A percentile compares a stretch with the other conserved stretches of the same genome.
These are phyloP conservation scores for Blera fallax DNA, from an alignment of 2,888 invertebrate species.

Conservation along the genomic window DNA sequence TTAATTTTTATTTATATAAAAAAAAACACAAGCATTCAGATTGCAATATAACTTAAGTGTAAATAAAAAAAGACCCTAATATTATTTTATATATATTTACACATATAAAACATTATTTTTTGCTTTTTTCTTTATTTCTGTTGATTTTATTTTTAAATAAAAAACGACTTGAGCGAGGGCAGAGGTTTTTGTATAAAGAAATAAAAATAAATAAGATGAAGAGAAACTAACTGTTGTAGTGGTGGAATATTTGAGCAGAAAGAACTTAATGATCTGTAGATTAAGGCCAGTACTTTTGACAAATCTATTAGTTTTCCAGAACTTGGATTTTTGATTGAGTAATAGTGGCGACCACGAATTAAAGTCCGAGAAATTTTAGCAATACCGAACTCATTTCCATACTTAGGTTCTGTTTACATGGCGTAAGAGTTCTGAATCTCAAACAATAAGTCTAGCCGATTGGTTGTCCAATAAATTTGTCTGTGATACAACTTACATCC, in stretches of 20 bases:
- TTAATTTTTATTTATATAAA: not conserved
- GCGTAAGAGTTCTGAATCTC: too few species aligned
- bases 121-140: constrained; percentile 65
- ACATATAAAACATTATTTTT: constrained; percentile 48
- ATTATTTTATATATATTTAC: constrained; percentile 64
- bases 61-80: constrained; percentile 38
- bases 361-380: not conserved
- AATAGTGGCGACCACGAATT: not conserved
- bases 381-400: too few species aligned
- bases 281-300: too few species aligned
- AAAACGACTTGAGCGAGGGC: constrained; percentile 67
- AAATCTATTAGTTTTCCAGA: too few species aligned
- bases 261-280: not conserved
- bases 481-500: not conserved
- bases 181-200: constrained; percentile 44
- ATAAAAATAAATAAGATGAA: constrained; percentile 39
- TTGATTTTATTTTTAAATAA: constrained; percentile 50
- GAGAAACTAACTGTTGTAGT: constrained; percentile 34
- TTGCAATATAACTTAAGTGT: constrained; percentile 52
- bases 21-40: constrained; percentile 55
- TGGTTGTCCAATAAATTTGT: too few species aligned
- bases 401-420: too few species aligned
- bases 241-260: constrained; percentile 54
- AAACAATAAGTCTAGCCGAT: too few species aligned
- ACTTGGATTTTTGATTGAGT: too few species aligned